Evolutionary conservation across 1,140 invertebrate species (phyloP).

Genomic region (Antheraea mylitta): DNA sequence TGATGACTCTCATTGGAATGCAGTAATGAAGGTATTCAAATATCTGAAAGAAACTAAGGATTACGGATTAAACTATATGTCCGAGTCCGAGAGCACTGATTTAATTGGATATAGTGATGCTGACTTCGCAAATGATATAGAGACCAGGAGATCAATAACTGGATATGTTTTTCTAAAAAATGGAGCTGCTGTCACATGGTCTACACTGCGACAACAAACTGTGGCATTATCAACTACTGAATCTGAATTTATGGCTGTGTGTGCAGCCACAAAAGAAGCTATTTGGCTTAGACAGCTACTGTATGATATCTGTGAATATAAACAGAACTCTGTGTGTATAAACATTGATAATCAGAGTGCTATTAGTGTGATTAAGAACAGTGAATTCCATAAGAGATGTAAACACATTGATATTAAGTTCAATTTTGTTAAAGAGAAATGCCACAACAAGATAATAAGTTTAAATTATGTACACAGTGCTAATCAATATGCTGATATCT

Average conservation of each 20-base stretch:
- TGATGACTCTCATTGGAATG: slow-evolving; percentile 42
- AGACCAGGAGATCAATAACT: slow-evolving; percentile 17
- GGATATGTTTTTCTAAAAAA: slow-evolving; percentile 25
- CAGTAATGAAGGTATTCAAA: slow-evolving; percentile 34
- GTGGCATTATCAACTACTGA: slow-evolving; percentile 24
- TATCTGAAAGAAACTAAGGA: slow-evolving; percentile 29
- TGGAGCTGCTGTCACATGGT: slow-evolving; percentile 24
- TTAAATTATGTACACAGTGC: slow-evolving; percentile 22
- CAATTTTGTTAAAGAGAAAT: slow-evolving; percentile 28
- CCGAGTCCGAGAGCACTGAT: background rate
- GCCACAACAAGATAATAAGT: slow-evolving; percentile 23
- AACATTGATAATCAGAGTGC: slow-evolving; percentile 26
- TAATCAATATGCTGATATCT: slow-evolving; percentile 22
- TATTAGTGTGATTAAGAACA: slow-evolving; percentile 26
- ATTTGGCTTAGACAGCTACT: slow-evolving; percentile 29
- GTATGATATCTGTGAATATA: slow-evolving; percentile 21
- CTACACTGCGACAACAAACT: slow-evolving; percentile 20
- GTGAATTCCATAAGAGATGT: slow-evolving; percentile 24
- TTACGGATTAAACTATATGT: slow-evolving; percentile 25
- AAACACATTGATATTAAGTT: slow-evolving; percentile 27
- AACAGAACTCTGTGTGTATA: slow-evolving; percentile 18
- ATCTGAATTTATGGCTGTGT: slow-evolving; percentile 21
- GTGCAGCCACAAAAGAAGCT: slow-evolving; percentile 28
- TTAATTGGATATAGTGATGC: slow-evolving; percentile 22
- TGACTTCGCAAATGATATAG: slow-evolving; percentile 14